Evolutionary conservation across 2,888 invertebrate genomes (phyloP).

Genomic region (Coenonympha arcania): DNA sequence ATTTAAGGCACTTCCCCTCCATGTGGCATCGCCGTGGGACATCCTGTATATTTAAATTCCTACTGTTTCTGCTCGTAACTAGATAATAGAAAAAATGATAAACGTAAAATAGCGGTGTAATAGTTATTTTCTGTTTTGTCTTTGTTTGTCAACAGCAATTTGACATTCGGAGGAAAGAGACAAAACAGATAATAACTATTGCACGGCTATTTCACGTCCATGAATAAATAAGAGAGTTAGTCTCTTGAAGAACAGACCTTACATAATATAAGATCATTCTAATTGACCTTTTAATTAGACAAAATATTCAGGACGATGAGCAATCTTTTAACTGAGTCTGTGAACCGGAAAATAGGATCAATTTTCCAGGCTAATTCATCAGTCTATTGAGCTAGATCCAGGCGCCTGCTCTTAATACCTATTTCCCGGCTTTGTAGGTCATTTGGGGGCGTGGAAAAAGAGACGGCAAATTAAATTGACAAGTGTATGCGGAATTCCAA

Average conservation of each 20-base stretch:
- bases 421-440: constrained; percentile 35
- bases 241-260: constrained; percentile 3
- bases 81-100: too few species aligned
- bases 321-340: constrained; percentile 1
- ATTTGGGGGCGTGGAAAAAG: constrained; percentile 28
- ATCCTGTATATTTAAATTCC: too few species aligned
- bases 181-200: too few species aligned
- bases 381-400: constrained; percentile 22
- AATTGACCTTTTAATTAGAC: constrained; percentile 22
- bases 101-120: too few species aligned
- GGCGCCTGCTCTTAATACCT: constrained; percentile 32
- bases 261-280: constrained; percentile 11
- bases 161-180: too few species aligned
- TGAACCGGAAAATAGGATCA: constrained; percentile 11
- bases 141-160: too few species aligned
- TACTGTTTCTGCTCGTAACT: too few species aligned
- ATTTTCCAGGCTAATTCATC: constrained; percentile 11
- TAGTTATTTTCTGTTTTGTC: too few species aligned
- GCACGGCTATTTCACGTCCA: too few species aligned
- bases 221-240: too few species aligned
- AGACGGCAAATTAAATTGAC: constrained; percentile 24
- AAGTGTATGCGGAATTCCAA: constrained; percentile 17
- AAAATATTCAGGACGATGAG: constrained; percentile 7
- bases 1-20: too few species aligned
- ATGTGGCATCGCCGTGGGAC: too few species aligned